Percentiles rank a stretch among this genome's conserved stretches.
Conservation (phyloP, 2,113 vertebrate species). For the Ardeotis arabs region DNA sequence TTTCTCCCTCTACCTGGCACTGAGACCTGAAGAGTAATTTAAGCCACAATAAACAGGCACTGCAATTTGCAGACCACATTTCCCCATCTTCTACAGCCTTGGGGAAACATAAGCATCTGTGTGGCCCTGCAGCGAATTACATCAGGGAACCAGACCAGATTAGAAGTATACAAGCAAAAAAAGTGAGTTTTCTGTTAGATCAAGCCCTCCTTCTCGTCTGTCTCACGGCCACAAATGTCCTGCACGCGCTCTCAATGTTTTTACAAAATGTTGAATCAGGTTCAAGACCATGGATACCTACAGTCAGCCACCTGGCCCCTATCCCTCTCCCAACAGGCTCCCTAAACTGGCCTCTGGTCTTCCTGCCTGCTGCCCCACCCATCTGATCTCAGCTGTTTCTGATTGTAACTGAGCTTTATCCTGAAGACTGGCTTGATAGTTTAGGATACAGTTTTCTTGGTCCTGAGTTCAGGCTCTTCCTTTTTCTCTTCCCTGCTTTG, state of each 20-base stretch:
- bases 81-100: neutral
- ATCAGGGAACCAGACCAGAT: neutral
- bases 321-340: accelerated
- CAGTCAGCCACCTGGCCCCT: neutral
- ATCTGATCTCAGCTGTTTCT: neutral
- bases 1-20: neutral
- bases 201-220: neutral
- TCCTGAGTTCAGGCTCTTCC: neutral
- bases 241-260: accelerated
- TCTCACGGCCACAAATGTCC: neutral
- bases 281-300: neutral
- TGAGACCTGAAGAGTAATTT: neutral
- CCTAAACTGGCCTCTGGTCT: neutral
- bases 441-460: accelerated
- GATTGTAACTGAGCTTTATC: accelerated
- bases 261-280: neutral
- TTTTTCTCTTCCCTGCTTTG: neutral
- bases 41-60: neutral
- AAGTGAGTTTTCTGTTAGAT: neutral
- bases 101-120: neutral
- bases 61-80: neutral
- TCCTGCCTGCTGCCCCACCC: neutral
- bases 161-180: neutral
- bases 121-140: neutral
- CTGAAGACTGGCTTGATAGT: accelerated